Conservation (phyloP, 37 sponge, comb jelly and placozoan genomes). For the Eunapius fragilis region DNA sequence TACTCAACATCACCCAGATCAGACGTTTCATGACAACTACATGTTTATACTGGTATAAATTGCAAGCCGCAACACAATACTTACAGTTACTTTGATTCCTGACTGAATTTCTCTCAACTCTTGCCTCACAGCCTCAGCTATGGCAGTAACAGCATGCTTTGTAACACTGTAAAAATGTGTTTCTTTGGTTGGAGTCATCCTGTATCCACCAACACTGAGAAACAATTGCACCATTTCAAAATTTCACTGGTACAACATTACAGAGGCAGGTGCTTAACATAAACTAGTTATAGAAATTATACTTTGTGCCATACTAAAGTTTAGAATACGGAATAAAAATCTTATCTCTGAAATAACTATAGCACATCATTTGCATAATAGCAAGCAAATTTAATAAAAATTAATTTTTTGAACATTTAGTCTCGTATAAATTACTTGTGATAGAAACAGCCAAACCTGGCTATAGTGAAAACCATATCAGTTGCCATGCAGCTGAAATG, state of each 20-base stretch:
- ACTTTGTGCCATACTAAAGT: no score
- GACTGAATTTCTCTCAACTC: slow-evolving; percentile 79
- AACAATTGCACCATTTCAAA: neutral
- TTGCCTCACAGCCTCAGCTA: slow-evolving; percentile 73
- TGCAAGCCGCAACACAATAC: no score
- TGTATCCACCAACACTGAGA: slow-evolving; percentile 75
- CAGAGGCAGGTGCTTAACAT: neutral
- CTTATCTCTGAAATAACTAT: no score
- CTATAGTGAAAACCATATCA: no score
- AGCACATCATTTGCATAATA: no score
- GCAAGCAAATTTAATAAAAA: no score
- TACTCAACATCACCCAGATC: neutral
- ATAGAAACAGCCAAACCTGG: no score
- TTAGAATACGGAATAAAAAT: no score
- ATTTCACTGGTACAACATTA: neutral
- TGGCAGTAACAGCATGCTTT: slow-evolving; percentile 82
- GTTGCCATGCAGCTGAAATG: neutral
- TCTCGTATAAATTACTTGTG: no score
- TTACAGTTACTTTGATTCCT: slow-evolving; percentile 69
- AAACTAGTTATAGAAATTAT: no score
- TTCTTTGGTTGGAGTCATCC: slow-evolving; percentile 1
- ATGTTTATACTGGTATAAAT: neutral
- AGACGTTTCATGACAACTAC: neutral
- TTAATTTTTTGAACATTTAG: no score
- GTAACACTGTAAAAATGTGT: slow-evolving; percentile 75